Conservation (phyloP, 1,140 invertebrate genomes). For the Sycobia sp. region DNA sequence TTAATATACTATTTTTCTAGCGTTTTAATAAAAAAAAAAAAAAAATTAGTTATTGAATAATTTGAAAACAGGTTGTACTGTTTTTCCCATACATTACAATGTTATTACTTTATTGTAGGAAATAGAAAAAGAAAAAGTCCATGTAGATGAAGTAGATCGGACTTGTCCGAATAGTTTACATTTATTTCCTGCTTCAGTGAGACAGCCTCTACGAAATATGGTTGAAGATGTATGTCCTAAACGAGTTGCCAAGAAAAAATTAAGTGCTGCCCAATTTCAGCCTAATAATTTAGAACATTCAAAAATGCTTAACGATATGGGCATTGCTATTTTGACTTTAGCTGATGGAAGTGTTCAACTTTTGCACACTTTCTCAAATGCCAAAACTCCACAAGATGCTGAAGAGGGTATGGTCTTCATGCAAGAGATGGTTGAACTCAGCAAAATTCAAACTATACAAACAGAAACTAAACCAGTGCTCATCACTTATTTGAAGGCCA, state of each 20-base stretch:
- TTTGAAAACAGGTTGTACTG: too few species aligned
- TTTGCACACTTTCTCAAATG: constrained; percentile 83
- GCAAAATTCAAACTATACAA: constrained; percentile 72
- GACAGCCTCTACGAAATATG: constrained; percentile 82
- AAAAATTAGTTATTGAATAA: too few species aligned
- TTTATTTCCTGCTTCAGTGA: constrained; percentile 78
- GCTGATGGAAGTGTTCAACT: constrained; percentile 90
- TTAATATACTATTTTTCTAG: background rate
- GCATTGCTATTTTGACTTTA: constrained; percentile 87
- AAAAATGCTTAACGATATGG: constrained; percentile 87
- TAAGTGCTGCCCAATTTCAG: constrained; percentile 76
- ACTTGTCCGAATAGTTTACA: constrained; percentile 86
- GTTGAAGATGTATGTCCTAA: constrained; percentile 81
- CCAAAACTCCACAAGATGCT: constrained; percentile 81
- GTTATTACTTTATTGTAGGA: constrained; percentile 57
- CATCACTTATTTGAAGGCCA: constrained; percentile 61
- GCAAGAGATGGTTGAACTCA: constrained; percentile 95
- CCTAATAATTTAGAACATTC: constrained; percentile 90
- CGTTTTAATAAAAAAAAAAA: background rate
- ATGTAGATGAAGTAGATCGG: constrained; percentile 66
- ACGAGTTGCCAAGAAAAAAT: constrained; percentile 63
- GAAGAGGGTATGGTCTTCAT: constrained; percentile 94
- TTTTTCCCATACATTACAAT: constrained; percentile 13
- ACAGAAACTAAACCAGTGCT: constrained; percentile 66
- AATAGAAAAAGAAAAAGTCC: constrained; percentile 63